Evolutionary conservation across 1,140 invertebrate genomes (phyloP).

Genomic region (Glossosoma conforme): DNA sequence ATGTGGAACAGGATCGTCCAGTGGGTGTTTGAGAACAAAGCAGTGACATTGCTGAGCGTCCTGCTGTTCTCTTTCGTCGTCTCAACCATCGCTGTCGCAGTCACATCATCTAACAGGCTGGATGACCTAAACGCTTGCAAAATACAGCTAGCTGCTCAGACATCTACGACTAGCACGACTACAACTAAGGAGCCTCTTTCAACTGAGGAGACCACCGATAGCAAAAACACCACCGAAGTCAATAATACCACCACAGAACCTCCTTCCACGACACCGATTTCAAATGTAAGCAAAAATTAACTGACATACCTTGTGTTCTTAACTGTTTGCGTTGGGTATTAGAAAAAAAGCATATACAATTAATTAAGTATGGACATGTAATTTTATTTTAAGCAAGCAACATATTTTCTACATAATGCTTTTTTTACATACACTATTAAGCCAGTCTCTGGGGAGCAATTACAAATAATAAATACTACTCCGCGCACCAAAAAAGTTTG

Average conservation of each 20-base stretch:
- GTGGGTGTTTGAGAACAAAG: slow-evolving; percentile 35
- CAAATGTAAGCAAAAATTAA: no score
- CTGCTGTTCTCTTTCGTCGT: slow-evolving; percentile 40
- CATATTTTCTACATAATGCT: no score
- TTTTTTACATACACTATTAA: no score
- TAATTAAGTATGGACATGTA: no score
- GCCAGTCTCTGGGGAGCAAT: no score
- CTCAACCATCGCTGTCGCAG: slow-evolving; percentile 42
- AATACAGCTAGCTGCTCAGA: not conserved
- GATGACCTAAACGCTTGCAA: slow-evolving; percentile 33
- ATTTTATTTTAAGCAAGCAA: no score
- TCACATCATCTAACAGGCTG: slow-evolving; percentile 36
- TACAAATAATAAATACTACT: no score
- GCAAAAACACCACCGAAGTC: slow-evolving; percentile 9
- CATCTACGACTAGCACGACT: not conserved
- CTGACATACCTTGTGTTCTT: no score
- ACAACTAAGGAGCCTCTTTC: not conserved
- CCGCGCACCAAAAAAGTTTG: no score
- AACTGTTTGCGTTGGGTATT: no score
- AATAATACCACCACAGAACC: not conserved
- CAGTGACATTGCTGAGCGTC: slow-evolving; percentile 33
- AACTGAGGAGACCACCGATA: not conserved
- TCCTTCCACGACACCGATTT: no score
- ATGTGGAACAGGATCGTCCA: slow-evolving; percentile 28
- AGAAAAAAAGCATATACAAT: no score